Evolutionary conservation across 2,888 invertebrate genomes (phyloP).

Genomic region (Unio delphinus): DNA sequence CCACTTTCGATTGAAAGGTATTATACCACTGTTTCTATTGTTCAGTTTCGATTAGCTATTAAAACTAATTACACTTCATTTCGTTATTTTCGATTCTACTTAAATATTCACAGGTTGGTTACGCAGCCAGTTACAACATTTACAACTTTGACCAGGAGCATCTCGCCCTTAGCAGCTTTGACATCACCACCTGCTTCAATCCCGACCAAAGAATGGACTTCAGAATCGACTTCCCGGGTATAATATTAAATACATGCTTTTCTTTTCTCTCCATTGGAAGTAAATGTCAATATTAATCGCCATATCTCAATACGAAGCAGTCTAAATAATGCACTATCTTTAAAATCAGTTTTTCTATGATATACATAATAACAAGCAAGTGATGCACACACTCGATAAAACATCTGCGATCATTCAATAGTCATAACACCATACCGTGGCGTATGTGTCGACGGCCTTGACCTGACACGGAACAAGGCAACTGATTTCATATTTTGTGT

Average conservation of each 20-base stretch:
- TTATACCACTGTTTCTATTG: neutral
- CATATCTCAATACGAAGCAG: too few species aligned
- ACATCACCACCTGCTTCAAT: slow-evolving; percentile 45
- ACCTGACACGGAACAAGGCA: too few species aligned
- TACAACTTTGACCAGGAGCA: slow-evolving; percentile 55
- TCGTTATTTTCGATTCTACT: neutral
- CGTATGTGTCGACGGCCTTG: too few species aligned
- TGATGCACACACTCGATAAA: too few species aligned
- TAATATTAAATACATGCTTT: neutral
- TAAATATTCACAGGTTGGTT: slow-evolving; percentile 28
- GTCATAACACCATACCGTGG: too few species aligned
- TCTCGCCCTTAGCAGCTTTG: slow-evolving; percentile 42
- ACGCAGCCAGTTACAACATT: slow-evolving; percentile 45
- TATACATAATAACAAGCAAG: too few species aligned
- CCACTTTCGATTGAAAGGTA: too few species aligned
- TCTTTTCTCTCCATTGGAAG: neutral
- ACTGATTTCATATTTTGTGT: neutral
- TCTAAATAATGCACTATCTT: too few species aligned
- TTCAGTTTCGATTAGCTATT: neutral
- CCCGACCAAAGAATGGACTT: slow-evolving; percentile 37
- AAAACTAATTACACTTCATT: neutral
- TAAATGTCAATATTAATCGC: too few species aligned
- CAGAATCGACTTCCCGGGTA: slow-evolving; percentile 48
- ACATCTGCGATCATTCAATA: too few species aligned
- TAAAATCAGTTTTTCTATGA: too few species aligned